A percentile compares a stretch with the other conserved stretches of the same genome.
Conservation (phyloP, 2,797 vertebrate species). For the Coreius guichenoti region DNA sequence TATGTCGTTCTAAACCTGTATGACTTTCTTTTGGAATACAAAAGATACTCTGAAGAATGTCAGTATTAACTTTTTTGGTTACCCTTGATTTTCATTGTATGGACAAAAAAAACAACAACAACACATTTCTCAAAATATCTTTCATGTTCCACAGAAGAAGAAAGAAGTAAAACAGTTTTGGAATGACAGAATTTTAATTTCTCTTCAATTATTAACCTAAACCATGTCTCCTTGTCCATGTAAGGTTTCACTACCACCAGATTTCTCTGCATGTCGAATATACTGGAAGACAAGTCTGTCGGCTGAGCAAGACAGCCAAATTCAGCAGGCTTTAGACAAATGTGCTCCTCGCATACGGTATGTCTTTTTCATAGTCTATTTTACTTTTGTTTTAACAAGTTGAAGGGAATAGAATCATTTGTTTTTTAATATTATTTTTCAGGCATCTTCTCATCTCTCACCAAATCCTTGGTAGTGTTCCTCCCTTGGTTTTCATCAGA, state of each 20-base stretch:
- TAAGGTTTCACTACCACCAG: constrained; percentile 82
- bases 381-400: neutral
- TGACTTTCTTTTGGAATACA: too few relatives aligned
- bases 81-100: too few relatives aligned
- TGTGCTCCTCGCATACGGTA: constrained; percentile 77
- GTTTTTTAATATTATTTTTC: neutral
- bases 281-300: constrained; percentile 80
- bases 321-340: constrained; percentile 72
- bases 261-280: constrained; percentile 81
- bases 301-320: constrained; percentile 62
- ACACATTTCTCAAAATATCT: too few relatives aligned
- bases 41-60: neutral
- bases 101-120: too few relatives aligned
- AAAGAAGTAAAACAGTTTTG: neutral
- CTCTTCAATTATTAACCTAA: neutral
- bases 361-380: neutral
- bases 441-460: constrained; percentile 62
- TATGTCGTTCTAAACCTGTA: neutral
- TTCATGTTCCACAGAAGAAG: too few relatives aligned
- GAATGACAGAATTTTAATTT: neutral
- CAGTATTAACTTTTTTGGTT: too few relatives aligned
- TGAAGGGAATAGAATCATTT: neutral
- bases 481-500: constrained; percentile 58
- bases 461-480: constrained; percentile 60
- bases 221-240: constrained; percentile 12